Evolutionary conservation across 1,140 invertebrate genomes (phyloP), one percentile per base, ranked within the genome.

Genomic region (Gonatopus flavifemur): DNA sequence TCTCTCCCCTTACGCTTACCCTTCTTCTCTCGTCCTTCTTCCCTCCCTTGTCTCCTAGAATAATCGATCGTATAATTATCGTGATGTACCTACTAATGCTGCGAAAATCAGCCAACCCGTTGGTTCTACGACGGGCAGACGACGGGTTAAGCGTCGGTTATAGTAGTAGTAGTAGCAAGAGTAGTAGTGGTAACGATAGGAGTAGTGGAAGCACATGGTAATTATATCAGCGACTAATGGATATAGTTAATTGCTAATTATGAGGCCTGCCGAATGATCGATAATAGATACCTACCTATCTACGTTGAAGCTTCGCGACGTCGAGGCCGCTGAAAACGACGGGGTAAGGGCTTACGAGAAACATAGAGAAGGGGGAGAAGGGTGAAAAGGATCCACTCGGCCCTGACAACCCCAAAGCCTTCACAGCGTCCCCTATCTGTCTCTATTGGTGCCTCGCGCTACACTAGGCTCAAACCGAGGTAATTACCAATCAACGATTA

Each of bases 191-290:
- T n/a, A n/a, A n/a, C n/a, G n/a, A n/a, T n/a, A n/a, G n/a, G n/a
- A n/a, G n/a, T 68, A 65, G 62, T 61, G 66, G 69, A 66, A 70
- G 69, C 69, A 74, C 70, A 69, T 72, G 69, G 70, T 78, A 76
- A 78, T 78, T 76, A 77, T 78, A 77, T 78, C 72, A 74, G 64
- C 62, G 66, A 72, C 76, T 77, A 78, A 78, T 78, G 76, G 74
- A 74, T 77, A 76, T 75, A 77, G 74, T 77, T 78, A 76, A 78
- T 78, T 77, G 72, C 76, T 78, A 78, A 77, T 78, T 78, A 78
- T 76, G 71, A 73, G 70, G 68, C 74, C 72, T 75, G 68, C 68
- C 69, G 66, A 77, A 77, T 78, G 74, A 78, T 78, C 74, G 74
- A 78, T 78, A 77, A 67, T 67, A n/a, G n/a, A n/a, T n/a, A n/a